Evolutionary conservation across 2,888 invertebrate species (phyloP).

Genomic region (Amiota mariae): DNA sequence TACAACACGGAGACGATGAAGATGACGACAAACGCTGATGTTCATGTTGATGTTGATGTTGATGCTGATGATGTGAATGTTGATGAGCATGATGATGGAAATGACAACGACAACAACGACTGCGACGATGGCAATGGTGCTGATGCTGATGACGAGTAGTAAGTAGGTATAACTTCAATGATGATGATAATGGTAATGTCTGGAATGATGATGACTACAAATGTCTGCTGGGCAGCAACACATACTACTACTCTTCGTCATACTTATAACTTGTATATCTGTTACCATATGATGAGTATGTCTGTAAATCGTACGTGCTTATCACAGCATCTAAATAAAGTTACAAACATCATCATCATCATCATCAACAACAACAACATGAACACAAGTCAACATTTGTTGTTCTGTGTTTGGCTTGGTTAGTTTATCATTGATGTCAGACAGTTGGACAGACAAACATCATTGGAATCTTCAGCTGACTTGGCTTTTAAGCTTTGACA

Average conservation of each 20-base stretch:
- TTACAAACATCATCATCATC: background rate
- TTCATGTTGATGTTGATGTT: background rate
- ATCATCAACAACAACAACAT: too few species aligned
- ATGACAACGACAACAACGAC: slow-evolving; percentile 20
- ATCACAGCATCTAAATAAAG: slow-evolving; percentile 10
- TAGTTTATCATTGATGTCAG: slow-evolving; percentile 4
- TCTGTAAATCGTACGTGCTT: slow-evolving; percentile 21
- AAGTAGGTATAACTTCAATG: background rate
- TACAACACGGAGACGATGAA: background rate
- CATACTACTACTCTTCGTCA: background rate
- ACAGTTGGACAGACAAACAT: too few species aligned
- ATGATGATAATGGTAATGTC: background rate
- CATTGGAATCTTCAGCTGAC: background rate
- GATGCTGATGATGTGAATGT: background rate
- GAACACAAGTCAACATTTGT: too few species aligned
- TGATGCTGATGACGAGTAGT: background rate
- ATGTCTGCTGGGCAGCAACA: slow-evolving; percentile 14
- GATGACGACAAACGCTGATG: slow-evolving; percentile 2
- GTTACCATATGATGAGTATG: background rate
- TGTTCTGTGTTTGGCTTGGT: background rate
- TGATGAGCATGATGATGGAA: slow-evolving; percentile 1
- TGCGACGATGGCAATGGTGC: slow-evolving; percentile 50
- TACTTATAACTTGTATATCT: background rate
- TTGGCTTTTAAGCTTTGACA: slow-evolving; percentile 28
- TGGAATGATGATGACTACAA: slow-evolving; percentile 13